Percentiles rank a stretch among this genome's conserved stretches.
Conservation (phyloP, 2,113 vertebrate genomes). For the Brachypodius melanocephalos region DNA sequence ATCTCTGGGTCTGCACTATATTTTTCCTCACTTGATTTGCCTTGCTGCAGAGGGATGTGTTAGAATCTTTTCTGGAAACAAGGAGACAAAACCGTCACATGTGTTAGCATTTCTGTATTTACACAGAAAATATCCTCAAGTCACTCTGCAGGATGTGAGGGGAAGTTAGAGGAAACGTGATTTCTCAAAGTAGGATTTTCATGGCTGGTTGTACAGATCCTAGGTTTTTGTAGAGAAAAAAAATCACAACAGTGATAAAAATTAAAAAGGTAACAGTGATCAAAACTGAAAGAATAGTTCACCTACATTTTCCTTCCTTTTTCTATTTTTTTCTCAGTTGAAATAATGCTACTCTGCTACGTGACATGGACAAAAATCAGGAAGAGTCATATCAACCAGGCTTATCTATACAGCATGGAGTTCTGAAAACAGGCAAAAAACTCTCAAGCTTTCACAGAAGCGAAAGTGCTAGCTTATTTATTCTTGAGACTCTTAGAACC, state of each 20-base stretch:
- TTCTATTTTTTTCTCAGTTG: background rate
- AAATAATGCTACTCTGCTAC: background rate
- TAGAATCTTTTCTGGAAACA: background rate
- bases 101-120: background rate
- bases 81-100: background rate
- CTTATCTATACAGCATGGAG: background rate
- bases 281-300: background rate
- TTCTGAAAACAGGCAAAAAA: background rate
- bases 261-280: background rate
- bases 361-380: background rate
- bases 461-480: background rate
- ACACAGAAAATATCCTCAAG: background rate
- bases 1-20: background rate
- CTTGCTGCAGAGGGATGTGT: rapidly evolving
- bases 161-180: background rate
- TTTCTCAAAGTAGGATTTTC: background rate
- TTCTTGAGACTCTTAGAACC: background rate
- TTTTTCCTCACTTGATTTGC: background rate
- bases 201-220: background rate
- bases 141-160: background rate
- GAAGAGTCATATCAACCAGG: background rate
- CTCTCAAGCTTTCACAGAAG: background rate
- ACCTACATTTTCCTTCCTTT: background rate
- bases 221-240: background rate
- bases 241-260: background rate